A percentile compares a stretch with the other conserved stretches of the same genome.
Evolutionary conservation across 2,113 vertebrate species (phyloP).

Genomic region (Suricata suricatta): DNA sequence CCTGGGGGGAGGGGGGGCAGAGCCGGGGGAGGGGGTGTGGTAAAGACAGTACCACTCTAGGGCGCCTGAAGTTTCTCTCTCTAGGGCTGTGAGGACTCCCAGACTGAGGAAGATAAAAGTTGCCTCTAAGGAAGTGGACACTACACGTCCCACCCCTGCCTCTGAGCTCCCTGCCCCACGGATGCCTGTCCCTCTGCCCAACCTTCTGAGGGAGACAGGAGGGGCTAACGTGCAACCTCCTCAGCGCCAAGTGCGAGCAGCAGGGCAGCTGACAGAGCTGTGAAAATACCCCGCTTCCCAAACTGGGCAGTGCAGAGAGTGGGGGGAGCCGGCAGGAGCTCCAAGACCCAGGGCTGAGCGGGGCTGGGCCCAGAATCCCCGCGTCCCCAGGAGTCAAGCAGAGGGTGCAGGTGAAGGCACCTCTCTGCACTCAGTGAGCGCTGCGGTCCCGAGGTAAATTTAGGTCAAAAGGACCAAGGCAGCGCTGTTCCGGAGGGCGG

Average conservation of each 20-base stretch:
- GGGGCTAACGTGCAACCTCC: not conserved
- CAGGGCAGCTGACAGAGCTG: slow-evolving; percentile 4
- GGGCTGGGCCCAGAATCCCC: not conserved
- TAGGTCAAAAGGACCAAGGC: slow-evolving; percentile 71
- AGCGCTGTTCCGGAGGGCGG: not conserved
- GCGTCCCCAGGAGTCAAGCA: not conserved
- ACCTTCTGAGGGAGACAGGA: not conserved
- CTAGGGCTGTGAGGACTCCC: not conserved
- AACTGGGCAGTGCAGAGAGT: not conserved
- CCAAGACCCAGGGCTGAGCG: not conserved
- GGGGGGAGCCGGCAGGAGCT: not conserved
- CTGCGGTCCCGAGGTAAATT: slow-evolving; percentile 64
- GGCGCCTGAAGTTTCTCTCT: slow-evolving; percentile 30
- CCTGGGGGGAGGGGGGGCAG: not conserved
- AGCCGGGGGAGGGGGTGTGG: not conserved
- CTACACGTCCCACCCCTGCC: not conserved
- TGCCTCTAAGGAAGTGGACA: not conserved
- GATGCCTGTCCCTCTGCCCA: not conserved
- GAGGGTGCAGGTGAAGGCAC: not conserved
- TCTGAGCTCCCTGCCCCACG: not conserved
- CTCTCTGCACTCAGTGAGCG: not conserved
- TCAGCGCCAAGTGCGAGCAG: slow-evolving; percentile 14
- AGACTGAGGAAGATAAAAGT: not conserved
- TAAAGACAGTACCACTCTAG: not conserved
- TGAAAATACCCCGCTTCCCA: slow-evolving; percentile 38